Conservation (phyloP, 2,888 invertebrate genomes). For the Megamerina dolium region DNA sequence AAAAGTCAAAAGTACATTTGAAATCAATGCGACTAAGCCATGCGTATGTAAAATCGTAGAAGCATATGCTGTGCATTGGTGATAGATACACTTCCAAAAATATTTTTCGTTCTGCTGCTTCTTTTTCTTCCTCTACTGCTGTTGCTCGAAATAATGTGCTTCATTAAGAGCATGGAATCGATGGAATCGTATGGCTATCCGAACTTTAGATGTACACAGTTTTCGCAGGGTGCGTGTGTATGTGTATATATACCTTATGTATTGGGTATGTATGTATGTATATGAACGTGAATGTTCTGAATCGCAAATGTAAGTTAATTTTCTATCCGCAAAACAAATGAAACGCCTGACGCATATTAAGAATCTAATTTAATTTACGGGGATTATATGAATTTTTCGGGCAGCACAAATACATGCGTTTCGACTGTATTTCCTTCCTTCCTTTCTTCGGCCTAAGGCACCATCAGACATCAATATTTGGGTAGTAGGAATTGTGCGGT, state of each 20-base stretch:
- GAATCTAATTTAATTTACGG: not conserved
- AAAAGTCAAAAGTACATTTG: not conserved
- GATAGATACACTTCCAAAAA: too few species aligned
- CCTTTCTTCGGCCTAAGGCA: not conserved
- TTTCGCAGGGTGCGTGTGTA: too few species aligned
- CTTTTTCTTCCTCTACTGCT: not conserved
- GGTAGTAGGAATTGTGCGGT: not conserved
- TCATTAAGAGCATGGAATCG: not conserved
- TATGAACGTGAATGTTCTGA: not conserved
- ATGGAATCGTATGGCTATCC: not conserved
- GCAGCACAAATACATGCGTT: not conserved
- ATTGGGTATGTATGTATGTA: too few species aligned
- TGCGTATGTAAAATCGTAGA: too few species aligned
- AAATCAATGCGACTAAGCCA: not conserved
- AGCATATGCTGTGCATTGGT: too few species aligned
- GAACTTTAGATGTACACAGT: too few species aligned
- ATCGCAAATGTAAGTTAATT: not conserved
- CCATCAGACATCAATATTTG: not conserved
- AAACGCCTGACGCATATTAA: not conserved
- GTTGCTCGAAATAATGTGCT: not conserved
- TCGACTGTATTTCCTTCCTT: not conserved
- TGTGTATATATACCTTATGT: too few species aligned
- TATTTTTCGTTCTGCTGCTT: too few species aligned
- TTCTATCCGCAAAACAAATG: not conserved
- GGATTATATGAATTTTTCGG: not conserved